phyloP scores from a whole-genome alignment of 2,797 vertebrate species.

The Spatula clypeata region DNA sequence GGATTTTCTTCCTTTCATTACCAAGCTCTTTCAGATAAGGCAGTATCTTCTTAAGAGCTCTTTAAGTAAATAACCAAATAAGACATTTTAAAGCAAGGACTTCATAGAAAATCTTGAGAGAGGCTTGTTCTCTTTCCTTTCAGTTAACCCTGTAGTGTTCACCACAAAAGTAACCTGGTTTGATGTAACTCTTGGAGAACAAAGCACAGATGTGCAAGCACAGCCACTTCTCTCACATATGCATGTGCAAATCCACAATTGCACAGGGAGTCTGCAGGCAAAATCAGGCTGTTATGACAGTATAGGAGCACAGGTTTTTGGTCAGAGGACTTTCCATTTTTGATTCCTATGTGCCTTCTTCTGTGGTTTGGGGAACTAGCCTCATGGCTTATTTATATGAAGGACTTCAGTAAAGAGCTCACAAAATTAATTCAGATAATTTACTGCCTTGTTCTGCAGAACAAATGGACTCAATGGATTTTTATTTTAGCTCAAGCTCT shows the following conservation, averaged over 20 bases:
- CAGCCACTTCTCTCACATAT: fast-evolving
- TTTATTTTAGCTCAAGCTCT: slow-evolving; percentile 40
- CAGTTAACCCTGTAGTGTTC: background rate
- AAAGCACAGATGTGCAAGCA: background rate
- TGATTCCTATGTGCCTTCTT: background rate
- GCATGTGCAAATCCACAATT: fast-evolving
- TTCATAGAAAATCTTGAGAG: background rate
- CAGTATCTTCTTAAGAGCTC: background rate
- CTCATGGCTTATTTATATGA: background rate
- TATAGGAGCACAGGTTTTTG: background rate
- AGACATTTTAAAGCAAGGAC: background rate
- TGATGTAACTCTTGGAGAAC: background rate
- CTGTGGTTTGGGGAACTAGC: background rate
- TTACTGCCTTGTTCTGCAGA: slow-evolving; percentile 21
- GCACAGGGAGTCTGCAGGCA: background rate
- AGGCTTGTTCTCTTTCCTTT: background rate
- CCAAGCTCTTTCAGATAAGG: slow-evolving; percentile 4
- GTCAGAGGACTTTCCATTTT: background rate
- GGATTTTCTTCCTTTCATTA: background rate
- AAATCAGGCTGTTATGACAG: background rate
- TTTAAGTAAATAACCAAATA: background rate
- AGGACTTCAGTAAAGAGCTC: background rate
- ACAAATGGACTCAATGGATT: slow-evolving; percentile 17
- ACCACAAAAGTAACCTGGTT: background rate
- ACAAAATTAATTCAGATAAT: background rate